phyloP scores from a whole-genome alignment of 92 coral and sea anemone species.

The Parazoanthus swiftii region DNA sequence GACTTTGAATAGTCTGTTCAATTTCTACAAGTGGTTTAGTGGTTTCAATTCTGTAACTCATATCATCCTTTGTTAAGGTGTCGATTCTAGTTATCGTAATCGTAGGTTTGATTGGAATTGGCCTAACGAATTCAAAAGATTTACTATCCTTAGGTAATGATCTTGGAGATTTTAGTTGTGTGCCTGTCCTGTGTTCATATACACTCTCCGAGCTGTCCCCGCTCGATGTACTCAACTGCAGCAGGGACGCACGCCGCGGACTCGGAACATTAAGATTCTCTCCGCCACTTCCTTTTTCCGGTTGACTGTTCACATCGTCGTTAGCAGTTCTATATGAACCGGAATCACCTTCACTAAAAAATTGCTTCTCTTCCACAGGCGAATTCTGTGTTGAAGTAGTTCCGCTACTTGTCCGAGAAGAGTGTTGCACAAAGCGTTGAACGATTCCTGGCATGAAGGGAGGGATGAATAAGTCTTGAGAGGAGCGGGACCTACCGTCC shows the following conservation, averaged over 20 bases:
- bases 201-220: slow-evolving; percentile 92
- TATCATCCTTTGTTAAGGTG: slow-evolving; percentile 76
- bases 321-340: slow-evolving; percentile 96
- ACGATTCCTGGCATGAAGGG: slow-evolving; percentile 92
- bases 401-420: slow-evolving; percentile 82
- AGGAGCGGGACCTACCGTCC: slow-evolving; percentile 73
- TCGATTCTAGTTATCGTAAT: slow-evolving; percentile 88
- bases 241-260: slow-evolving; percentile 71
- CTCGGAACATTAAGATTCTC: slow-evolving; percentile 72
- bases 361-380: slow-evolving; percentile 85
- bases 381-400: slow-evolving; percentile 90
- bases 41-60: slow-evolving; percentile 64
- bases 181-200: slow-evolving; percentile 73
- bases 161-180: slow-evolving; percentile 75
- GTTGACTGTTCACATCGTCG: slow-evolving; percentile 75
- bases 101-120: slow-evolving; percentile 87
- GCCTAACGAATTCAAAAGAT: slow-evolving; percentile 93
- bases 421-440: slow-evolving; percentile 91
- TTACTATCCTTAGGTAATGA: slow-evolving; percentile 73
- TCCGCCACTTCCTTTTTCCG: slow-evolving; percentile 71
- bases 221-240: slow-evolving; percentile 84
- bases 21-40: slow-evolving; percentile 55
- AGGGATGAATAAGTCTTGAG: slow-evolving; percentile 93
- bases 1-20: slow-evolving; percentile 69
- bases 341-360: slow-evolving; percentile 90